Conservation (phyloP, 2,113 vertebrate species). For the Zosterops lateralis region DNA sequence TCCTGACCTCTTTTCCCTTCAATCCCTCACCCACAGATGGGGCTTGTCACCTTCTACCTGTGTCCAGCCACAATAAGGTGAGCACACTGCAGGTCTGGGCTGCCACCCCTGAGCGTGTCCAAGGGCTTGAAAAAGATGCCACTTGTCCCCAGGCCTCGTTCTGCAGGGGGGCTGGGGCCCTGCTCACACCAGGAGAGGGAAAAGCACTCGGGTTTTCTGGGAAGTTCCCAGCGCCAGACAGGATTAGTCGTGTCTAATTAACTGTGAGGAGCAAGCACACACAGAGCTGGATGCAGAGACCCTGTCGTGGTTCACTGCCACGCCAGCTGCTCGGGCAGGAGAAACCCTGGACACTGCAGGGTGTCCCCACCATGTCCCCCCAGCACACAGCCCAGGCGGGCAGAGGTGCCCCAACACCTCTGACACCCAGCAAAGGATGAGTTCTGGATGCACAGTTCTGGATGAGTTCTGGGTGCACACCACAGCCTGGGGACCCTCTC, state of each 20-base stretch:
- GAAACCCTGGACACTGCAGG: neutral
- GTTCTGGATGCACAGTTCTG: too few relatives aligned
- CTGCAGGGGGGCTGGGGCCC: neutral
- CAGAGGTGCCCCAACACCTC: too few relatives aligned
- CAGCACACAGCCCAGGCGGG: too few relatives aligned
- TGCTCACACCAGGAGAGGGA: neutral
- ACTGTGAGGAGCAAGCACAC: neutral
- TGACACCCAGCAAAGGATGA: fast-evolving
- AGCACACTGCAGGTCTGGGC: fast-evolving
- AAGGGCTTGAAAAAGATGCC: neutral
- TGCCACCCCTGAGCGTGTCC: fast-evolving
- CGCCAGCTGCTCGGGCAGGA: neutral
- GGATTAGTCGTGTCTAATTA: neutral
- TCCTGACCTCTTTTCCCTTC: neutral
- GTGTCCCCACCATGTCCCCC: fast-evolving
- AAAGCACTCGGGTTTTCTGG: neutral
- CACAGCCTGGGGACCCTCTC: fast-evolving
- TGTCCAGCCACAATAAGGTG: neutral
- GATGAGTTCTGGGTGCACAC: neutral
- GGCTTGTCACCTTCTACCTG: neutral
- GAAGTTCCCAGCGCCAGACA: neutral
- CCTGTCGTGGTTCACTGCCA: neutral
- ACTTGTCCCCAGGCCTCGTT: neutral
- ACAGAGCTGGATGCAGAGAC: neutral
- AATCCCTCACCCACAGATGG: fast-evolving